Evolutionary conservation across 1,140 invertebrate genomes (phyloP).

Genomic region (Hesperophylax magnus): DNA sequence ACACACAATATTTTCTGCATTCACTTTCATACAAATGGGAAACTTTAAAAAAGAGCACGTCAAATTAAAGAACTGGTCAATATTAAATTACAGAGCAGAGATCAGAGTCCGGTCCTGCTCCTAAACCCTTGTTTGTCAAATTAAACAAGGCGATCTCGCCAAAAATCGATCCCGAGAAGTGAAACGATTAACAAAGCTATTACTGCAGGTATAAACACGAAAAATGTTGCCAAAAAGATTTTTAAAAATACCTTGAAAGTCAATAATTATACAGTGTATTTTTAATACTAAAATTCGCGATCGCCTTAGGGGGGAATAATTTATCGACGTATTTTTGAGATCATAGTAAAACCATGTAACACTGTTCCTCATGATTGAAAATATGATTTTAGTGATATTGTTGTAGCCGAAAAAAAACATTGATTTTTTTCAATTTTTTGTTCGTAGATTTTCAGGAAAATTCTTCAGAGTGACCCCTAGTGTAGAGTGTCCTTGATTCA

Average conservation of each 20-base stretch:
- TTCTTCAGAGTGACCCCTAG: no score
- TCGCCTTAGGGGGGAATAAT: neutral
- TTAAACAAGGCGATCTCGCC: conserved; percentile 12
- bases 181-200: conserved; percentile 1
- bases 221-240: conserved; percentile 1
- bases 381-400: no score
- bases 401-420: no score
- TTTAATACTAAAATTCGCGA: neutral
- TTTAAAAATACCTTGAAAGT: neutral
- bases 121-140: conserved; percentile 24
- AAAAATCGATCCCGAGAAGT: conserved; percentile 18
- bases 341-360: no score
- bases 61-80: no score
- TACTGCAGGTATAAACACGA: neutral
- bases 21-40: no score
- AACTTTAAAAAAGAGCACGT: no score
- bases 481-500: no score
- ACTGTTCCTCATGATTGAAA: no score
- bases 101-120: neutral
- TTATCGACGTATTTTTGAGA: neutral
- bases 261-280: conserved; percentile 8
- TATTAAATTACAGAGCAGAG: neutral
- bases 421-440: no score
- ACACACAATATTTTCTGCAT: no score
- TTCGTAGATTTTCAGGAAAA: no score